Evolutionary conservation across 2,888 invertebrate species (phyloP), one percentile per base, ranked within the genome.

Genomic region (Cryptocheilus praepositus): DNA sequence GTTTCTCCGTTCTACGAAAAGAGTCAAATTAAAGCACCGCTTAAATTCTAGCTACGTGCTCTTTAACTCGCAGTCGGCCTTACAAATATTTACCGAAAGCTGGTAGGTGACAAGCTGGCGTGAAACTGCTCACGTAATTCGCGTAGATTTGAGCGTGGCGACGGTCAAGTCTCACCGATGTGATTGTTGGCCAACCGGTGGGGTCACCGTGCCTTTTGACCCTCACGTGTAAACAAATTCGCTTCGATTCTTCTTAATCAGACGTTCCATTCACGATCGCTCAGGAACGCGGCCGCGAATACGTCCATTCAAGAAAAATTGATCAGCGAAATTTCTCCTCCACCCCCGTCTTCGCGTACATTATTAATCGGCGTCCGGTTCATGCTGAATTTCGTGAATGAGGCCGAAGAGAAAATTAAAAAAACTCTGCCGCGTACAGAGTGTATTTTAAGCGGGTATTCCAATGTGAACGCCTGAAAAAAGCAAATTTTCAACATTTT

Each of bases 21-120:
- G n/a, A 5, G 13, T 54, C 15, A 22, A 18, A 16, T 28, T 11
- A n/a, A 15, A 36, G 36, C 36, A 1, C 15, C 53, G 25, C 22
- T 4, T 28, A 16, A 18, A 53, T 53, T 16, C 7, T 25, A 11
- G 0, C 15, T 54, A 44, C 66, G 64, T 67, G 64, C 58, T 57
- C 28, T 21, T 25, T 13, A 49, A 45, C 56, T 18, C 46, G 43
- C 52, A 16, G 16, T 2, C 36, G 56, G 64, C 46, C 66, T 64
- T 56, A 65, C 53, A 73, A 77, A 77, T 77, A 77, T 75, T 77
- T 75, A 52, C 63, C n/a, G 60, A 7, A 46, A 16, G 16, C 36
- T 51, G 46, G 55, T 49, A 28, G 53, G 49, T 46, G 54, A 7
- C 11, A 45, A 18, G 55, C 64, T 57, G 60, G 68, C 60, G 68